These are phyloP conservation scores for Heptranchias perlo DNA, from an alignment of 2,113 vertebrate genomes.

Conservation along the genomic window DNA sequence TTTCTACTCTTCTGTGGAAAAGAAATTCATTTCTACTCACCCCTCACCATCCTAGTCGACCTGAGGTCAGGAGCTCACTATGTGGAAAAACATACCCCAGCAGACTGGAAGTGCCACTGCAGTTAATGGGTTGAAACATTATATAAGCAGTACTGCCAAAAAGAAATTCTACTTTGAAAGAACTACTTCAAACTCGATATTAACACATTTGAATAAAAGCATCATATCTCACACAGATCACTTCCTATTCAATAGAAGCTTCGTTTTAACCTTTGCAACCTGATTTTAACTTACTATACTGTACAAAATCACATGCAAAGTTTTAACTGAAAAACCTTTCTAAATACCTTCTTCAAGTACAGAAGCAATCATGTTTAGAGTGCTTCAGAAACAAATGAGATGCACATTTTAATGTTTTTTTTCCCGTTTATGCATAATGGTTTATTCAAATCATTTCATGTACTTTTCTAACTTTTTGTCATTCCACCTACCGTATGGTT, in stretches of 20 bases:
- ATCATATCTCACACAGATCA: conserved; percentile 23
- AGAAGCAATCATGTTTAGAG: conserved; percentile 34
- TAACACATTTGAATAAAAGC: conserved; percentile 36
- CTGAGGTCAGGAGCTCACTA: not conserved
- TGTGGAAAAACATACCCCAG: not conserved
- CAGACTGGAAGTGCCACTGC: not conserved
- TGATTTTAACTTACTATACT: conserved; percentile 28
- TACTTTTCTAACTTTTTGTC: conserved; percentile 2
- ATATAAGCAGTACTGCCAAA: not conserved
- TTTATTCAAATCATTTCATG: conserved; percentile 36
- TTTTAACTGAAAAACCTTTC: conserved; percentile 35
- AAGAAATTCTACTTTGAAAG: conserved; percentile 17
- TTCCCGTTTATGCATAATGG: conserved; percentile 33
- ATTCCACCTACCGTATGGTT: not conserved
- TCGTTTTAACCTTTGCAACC: conserved; percentile 31
- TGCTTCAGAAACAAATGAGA: conserved; percentile 35
- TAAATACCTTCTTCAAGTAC: conserved; percentile 28
- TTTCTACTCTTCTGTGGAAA: not conserved
- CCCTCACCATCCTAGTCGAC: not conserved
- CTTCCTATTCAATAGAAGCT: conserved; percentile 20
- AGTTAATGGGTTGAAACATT: not conserved
- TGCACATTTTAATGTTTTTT: conserved; percentile 37
- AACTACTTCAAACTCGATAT: conserved; percentile 24
- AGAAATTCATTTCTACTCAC: not conserved
- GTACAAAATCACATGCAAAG: conserved; percentile 10